phyloP scores from a whole-genome alignment of 2,797 vertebrate genomes.

The Pteropus rufus region DNA sequence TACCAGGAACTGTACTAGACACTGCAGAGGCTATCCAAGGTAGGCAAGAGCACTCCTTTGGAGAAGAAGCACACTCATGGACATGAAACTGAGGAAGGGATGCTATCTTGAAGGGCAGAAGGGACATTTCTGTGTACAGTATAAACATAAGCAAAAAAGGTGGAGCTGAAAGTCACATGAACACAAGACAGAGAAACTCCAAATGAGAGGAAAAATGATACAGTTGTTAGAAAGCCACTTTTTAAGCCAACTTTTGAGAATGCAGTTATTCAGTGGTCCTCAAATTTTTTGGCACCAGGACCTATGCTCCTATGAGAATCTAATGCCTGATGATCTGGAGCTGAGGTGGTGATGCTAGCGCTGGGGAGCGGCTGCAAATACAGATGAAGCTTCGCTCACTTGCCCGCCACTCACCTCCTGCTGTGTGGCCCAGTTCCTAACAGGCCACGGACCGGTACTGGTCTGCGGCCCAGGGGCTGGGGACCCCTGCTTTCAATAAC shows the following conservation, averaged over 20 bases:
- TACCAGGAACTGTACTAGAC: neutral
- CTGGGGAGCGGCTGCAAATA: too few relatives aligned
- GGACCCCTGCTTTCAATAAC: neutral
- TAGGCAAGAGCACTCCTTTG: neutral
- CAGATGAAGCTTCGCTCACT: too few relatives aligned
- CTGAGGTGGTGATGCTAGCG: too few relatives aligned
- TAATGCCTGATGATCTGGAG: too few relatives aligned
- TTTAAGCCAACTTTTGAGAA: neutral
- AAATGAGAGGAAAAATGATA: neutral
- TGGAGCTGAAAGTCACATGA: accelerated
- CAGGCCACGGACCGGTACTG: too few relatives aligned
- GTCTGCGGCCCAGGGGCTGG: too few relatives aligned
- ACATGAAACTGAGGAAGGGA: accelerated
- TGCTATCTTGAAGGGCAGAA: neutral
- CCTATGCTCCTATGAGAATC: too few relatives aligned
- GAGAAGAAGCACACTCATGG: neutral
- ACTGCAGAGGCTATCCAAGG: neutral
- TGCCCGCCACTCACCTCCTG: too few relatives aligned
- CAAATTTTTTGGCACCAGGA: too few relatives aligned
- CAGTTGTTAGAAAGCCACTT: neutral
- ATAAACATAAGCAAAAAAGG: neutral
- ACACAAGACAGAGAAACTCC: neutral
- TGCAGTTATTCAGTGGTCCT: neutral
- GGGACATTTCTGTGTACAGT: neutral
- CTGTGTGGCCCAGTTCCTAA: too few relatives aligned